Conservation (phyloP, 2,113 vertebrate genomes). For the Paralichthys olivaceus region DNA sequence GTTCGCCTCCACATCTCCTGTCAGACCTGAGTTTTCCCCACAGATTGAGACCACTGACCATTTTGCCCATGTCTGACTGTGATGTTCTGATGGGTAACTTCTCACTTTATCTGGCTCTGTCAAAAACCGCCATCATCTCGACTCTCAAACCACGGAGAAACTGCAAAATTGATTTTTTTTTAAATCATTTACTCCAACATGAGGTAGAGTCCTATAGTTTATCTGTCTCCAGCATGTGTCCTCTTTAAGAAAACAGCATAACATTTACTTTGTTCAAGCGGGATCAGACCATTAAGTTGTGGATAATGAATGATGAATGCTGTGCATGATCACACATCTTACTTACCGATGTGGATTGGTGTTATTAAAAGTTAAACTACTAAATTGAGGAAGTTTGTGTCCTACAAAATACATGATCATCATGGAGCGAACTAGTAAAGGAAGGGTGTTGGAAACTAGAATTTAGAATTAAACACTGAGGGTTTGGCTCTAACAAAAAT, state of each 20-base stretch:
- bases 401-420: not conserved
- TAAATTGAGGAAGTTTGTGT: not conserved
- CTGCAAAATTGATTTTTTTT: not conserved
- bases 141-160: not conserved
- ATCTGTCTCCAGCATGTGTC: not conserved
- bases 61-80: constrained; percentile 37
- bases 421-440: not conserved
- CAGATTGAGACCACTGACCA: constrained; percentile 42
- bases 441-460: not conserved
- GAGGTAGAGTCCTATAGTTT: not conserved
- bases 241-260: not conserved
- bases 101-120: constrained; percentile 17
- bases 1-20: constrained; percentile 46
- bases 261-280: not conserved
- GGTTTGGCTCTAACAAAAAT: not conserved
- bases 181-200: not conserved
- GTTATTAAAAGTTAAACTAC: not conserved
- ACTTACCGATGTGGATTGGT: not conserved
- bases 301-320: not conserved
- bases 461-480: not conserved
- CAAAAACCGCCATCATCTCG: not conserved
- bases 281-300: not conserved
- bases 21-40: constrained; percentile 40
- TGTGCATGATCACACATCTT: not conserved
- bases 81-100: constrained; percentile 34